Conservation (phyloP, 2,888 invertebrate species). For the Neelides folsomi region DNA sequence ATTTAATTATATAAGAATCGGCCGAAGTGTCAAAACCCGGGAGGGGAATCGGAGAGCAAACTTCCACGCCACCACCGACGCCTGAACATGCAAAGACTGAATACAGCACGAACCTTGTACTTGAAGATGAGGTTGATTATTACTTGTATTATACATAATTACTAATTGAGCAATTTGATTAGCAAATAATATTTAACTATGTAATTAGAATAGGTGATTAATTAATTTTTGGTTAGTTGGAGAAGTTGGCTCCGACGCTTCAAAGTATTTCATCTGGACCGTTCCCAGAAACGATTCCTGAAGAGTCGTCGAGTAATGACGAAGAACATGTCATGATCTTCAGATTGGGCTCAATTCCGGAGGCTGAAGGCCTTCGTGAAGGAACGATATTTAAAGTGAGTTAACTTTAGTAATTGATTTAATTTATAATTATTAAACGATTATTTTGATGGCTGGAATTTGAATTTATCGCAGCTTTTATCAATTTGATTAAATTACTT, state of each 20-base stretch:
- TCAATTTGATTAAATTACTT: too few species aligned
- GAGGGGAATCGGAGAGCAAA: conserved; percentile 11
- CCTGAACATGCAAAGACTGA: conserved; percentile 32
- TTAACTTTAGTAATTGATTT: too few species aligned
- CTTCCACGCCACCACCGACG: conserved; percentile 32
- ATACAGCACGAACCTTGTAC: conserved; percentile 30
- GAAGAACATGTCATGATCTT: conserved; percentile 86
- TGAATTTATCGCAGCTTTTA: too few species aligned
- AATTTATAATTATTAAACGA: too few species aligned
- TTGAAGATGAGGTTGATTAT: conserved; percentile 30
- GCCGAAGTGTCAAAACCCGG: too few species aligned
- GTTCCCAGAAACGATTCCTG: conserved; percentile 83
- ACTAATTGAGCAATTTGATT: background rate
- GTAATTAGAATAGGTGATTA: too few species aligned
- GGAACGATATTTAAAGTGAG: conserved; percentile 66
- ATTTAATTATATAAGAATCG: too few species aligned
- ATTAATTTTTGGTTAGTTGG: too few species aligned
- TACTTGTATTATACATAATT: conserved; percentile 4
- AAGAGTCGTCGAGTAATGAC: conserved; percentile 82
- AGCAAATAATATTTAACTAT: background rate
- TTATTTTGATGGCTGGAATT: too few species aligned
- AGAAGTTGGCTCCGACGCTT: conserved; percentile 28
- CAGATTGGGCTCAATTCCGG: conserved; percentile 60
- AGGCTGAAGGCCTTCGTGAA: conserved; percentile 55
- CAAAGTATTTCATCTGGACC: conserved; percentile 42